Percentiles rank a stretch among this genome's conserved stretches.
These are phyloP conservation scores for Rhadina sibilatrix DNA, from an alignment of 2,113 vertebrate genomes.

Conservation along the genomic window DNA sequence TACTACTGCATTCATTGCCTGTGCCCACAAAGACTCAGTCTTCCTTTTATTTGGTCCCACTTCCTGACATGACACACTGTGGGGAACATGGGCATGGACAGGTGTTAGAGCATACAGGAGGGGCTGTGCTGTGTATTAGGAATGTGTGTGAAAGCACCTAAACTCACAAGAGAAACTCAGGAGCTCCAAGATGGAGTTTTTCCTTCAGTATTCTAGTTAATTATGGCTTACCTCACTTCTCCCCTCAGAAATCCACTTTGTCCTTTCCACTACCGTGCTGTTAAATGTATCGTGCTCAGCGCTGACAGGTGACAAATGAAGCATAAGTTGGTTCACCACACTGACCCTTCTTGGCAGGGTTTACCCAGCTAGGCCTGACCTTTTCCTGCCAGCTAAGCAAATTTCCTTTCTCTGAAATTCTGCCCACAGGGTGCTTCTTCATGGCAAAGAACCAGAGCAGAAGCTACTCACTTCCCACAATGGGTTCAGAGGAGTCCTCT, in stretches of 20 bases:
- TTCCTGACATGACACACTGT: neutral
- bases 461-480: neutral
- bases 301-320: constrained; percentile 55
- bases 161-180: neutral
- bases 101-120: neutral
- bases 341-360: constrained; percentile 13
- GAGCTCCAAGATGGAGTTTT: neutral
- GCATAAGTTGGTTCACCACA: neutral
- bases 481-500: neutral
- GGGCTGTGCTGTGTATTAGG: neutral
- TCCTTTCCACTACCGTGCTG: neutral
- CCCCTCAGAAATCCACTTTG: constrained; percentile 12
- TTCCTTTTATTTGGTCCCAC: neutral
- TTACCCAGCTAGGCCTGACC: neutral
- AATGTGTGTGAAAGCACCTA: neutral
- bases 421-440: neutral
- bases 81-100: neutral
- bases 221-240: neutral
- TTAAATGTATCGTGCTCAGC: neutral
- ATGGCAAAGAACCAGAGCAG: neutral
- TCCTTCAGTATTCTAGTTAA: neutral
- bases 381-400: constrained; percentile 31
- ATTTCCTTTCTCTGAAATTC: constrained; percentile 15
- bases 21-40: neutral
- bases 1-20: neutral